phyloP scores from a whole-genome alignment of 2,797 vertebrate species.

The Nyctalus aviator region DNA sequence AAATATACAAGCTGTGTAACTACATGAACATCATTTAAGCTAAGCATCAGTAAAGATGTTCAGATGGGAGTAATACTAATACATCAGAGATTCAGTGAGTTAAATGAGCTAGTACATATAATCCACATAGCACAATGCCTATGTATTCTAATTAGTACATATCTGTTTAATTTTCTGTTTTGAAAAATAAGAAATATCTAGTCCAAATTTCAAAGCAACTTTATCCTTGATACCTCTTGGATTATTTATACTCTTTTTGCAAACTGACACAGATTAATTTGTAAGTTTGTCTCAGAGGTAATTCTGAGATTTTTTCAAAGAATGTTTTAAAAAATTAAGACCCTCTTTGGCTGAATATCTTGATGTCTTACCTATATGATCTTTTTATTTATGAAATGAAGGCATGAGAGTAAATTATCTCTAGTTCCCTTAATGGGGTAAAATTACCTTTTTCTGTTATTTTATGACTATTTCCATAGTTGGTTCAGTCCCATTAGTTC shows the following conservation, averaged over 20 bases:
- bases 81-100: neutral
- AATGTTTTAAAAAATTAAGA: neutral
- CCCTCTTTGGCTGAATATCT: neutral
- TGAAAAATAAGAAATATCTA: slow-evolving; percentile 11
- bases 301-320: slow-evolving; percentile 37
- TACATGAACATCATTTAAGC: neutral
- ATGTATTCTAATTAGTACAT: neutral
- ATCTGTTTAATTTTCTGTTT: neutral
- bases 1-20: neutral
- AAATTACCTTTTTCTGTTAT: neutral
- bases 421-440: neutral
- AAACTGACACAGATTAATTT: neutral
- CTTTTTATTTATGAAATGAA: neutral
- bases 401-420: neutral
- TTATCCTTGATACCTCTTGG: neutral
- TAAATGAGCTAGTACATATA: neutral
- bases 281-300: neutral
- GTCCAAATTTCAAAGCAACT: neutral
- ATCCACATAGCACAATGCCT: neutral
- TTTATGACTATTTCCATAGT: neutral
- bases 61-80: neutral
- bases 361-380: neutral
- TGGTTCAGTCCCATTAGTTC: neutral
- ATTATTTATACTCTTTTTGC: neutral
- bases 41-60: neutral